Evolutionary conservation across 2,888 invertebrate genomes (phyloP).

Genomic region (Drosophila fungiperda): DNA sequence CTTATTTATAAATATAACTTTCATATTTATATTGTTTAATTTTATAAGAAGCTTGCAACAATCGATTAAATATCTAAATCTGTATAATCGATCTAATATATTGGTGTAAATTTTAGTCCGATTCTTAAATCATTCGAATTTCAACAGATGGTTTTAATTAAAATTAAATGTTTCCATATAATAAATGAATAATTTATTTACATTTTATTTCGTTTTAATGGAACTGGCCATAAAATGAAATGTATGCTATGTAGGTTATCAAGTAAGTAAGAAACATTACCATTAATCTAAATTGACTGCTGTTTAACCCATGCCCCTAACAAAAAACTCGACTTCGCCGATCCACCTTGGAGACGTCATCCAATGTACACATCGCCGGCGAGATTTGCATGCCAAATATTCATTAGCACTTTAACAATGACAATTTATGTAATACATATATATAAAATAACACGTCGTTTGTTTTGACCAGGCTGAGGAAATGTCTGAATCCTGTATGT

Average conservation of each 20-base stretch:
- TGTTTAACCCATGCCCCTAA: constrained; percentile 1
- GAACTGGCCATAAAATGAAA: not conserved
- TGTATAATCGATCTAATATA: not conserved
- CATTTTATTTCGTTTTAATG: not conserved
- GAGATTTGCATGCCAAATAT: constrained; percentile 69
- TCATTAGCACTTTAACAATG: constrained; percentile 74
- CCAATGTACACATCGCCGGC: constrained; percentile 30
- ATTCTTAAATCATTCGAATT: not conserved
- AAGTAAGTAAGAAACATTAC: not conserved
- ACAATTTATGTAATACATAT: constrained; percentile 62
- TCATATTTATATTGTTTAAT: not conserved
- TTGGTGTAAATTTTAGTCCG: not conserved
- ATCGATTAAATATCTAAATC: not conserved
- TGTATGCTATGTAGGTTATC: not conserved
- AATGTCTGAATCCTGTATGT: constrained; percentile 4
- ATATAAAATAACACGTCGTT: constrained; percentile 35
- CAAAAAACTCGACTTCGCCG: constrained; percentile 10
- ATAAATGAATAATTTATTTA: not conserved
- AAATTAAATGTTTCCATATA: not conserved
- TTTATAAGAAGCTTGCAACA: not conserved
- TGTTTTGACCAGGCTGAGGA: constrained; percentile 2
- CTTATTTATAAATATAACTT: not conserved
- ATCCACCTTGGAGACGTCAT: constrained; percentile 2
- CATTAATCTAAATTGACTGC: constrained; percentile 14
- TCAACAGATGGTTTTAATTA: not conserved